A percentile compares a stretch with the other conserved stretches of the same genome.
Conservation (phyloP, 2,888 invertebrate genomes). For the Tipula confusa region DNA sequence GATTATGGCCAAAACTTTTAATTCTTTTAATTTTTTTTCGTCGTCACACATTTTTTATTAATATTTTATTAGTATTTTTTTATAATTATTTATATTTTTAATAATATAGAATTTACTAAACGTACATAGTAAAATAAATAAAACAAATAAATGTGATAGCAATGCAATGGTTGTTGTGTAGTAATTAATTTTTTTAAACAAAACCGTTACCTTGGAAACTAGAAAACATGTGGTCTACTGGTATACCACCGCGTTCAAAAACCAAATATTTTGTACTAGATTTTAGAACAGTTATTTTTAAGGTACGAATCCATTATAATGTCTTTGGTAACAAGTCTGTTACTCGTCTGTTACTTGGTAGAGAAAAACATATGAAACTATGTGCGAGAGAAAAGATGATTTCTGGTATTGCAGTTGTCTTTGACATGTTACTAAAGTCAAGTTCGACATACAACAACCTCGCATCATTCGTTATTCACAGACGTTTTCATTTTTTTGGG, state of each 20-base stretch:
- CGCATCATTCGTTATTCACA: too few species aligned
- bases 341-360: too few species aligned
- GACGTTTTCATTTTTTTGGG: too few species aligned
- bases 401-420: too few species aligned
- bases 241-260: too few species aligned
- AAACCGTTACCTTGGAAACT: not conserved
- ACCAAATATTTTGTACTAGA: not conserved
- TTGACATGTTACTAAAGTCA: too few species aligned
- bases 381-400: too few species aligned
- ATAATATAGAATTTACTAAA: not conserved
- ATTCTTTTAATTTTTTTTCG: constrained; percentile 54
- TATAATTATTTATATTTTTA: too few species aligned
- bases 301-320: too few species aligned
- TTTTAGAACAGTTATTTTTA: not conserved
- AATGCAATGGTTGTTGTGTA: not conserved
- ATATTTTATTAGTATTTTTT: not conserved
- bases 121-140: not conserved
- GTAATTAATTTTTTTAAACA: not conserved
- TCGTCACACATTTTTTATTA: constrained; percentile 36
- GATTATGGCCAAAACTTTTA: constrained; percentile 67
- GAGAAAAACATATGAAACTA: too few species aligned
- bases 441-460: too few species aligned
- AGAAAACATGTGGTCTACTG: not conserved
- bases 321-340: too few species aligned
- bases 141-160: not conserved